Conservation (phyloP, 2,797 vertebrate species). For the Falco peregrinus region DNA sequence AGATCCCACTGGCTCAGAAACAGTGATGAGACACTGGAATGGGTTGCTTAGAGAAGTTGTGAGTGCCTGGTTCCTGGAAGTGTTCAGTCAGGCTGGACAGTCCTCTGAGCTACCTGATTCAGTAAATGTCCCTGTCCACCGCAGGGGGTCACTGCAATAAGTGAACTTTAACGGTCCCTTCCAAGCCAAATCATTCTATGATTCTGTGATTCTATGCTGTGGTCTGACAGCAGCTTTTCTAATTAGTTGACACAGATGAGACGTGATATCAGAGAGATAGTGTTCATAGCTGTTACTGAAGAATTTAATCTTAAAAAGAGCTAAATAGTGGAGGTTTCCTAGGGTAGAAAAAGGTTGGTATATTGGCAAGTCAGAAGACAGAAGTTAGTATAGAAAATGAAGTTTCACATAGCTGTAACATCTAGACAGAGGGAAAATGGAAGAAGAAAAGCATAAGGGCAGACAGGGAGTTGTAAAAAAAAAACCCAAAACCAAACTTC, state of each 20-base stretch:
- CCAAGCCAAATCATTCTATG: too few species aligned
- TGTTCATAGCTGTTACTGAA: background rate
- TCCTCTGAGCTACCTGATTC: background rate
- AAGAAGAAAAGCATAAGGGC: background rate
- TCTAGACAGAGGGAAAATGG: background rate
- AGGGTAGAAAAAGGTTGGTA: background rate
- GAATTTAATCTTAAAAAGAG: background rate
- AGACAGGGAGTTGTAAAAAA: background rate
- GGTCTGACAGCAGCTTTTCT: background rate
- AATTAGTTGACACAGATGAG: background rate
- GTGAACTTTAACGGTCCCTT: background rate
- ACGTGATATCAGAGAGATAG: background rate
- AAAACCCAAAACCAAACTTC: background rate
- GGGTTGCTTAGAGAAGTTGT: background rate
- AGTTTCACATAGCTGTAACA: background rate
- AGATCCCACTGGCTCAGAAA: background rate
- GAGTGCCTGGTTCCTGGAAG: background rate
- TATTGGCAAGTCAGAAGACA: background rate
- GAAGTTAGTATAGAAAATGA: background rate
- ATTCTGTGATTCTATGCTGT: background rate
- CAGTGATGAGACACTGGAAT: background rate
- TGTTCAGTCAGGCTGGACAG: background rate
- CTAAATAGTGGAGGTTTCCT: background rate
- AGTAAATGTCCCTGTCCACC: background rate
- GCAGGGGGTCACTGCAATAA: background rate